Evolutionary conservation across 2,113 vertebrate genomes (phyloP).

Genomic region (Grantiella picta): DNA sequence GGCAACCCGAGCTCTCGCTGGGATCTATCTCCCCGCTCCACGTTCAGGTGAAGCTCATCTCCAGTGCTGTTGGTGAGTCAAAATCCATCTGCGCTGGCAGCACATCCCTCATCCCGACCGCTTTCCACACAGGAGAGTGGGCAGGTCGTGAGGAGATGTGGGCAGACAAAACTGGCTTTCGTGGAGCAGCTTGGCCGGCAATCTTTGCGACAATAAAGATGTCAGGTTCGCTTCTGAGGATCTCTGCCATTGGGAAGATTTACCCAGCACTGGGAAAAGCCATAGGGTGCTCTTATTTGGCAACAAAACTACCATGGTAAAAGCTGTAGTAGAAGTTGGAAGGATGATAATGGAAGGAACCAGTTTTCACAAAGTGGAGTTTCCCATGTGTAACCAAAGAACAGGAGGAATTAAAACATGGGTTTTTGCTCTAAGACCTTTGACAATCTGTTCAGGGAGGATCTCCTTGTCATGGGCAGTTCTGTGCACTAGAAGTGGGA

Average conservation of each 20-base stretch:
- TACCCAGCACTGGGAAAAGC: neutral
- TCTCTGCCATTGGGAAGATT: neutral
- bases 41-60: rapidly evolving
- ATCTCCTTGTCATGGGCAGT: neutral
- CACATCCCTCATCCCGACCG: rapidly evolving
- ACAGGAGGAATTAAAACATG: neutral
- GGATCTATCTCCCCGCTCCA: rapidly evolving
- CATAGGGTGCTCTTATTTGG: neutral
- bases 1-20: rapidly evolving
- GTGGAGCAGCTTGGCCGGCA: neutral
- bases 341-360: neutral
- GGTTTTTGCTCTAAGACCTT: neutral
- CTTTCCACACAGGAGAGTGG: neutral
- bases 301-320: rapidly evolving
- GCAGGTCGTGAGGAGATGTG: rapidly evolving
- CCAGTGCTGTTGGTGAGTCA: neutral
- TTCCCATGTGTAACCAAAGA: neutral
- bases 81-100: neutral
- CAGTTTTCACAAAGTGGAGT: neutral
- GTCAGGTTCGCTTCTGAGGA: neutral
- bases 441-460: neutral
- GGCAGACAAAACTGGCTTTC: neutral
- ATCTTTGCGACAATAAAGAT: neutral
- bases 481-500: neutral
- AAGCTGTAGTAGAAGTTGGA: neutral